phyloP scores from a whole-genome alignment of 2,888 invertebrate genomes.

The Drosophila antonietae region DNA sequence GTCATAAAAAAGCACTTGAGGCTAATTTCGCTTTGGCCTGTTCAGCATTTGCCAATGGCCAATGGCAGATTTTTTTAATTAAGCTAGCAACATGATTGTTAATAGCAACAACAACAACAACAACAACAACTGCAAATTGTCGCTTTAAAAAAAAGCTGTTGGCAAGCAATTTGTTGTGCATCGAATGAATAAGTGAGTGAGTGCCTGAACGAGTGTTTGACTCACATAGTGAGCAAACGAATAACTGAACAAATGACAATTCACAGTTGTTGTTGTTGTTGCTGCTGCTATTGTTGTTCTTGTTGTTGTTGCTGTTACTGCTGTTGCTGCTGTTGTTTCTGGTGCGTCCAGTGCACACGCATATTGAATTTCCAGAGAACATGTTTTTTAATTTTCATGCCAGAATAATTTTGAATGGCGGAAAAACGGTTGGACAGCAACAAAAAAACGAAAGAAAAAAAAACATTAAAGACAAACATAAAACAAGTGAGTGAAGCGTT shows the following conservation, averaged over 20 bases:
- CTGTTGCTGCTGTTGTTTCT: conserved; percentile 19
- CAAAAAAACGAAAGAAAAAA: conserved; percentile 11
- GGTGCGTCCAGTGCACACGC: conserved; percentile 59
- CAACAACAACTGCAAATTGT: conserved; percentile 33
- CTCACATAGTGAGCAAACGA: conserved; percentile 41
- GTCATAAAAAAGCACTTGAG: conserved; percentile 66
- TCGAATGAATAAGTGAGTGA: conserved; percentile 50
- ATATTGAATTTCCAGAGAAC: conserved; percentile 75
- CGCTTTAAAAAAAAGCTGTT: conserved; percentile 47
- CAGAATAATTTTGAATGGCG: conserved; percentile 72
- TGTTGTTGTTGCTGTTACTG: neutral
- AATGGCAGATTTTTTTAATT: conserved; percentile 65
- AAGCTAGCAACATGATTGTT: conserved; percentile 57
- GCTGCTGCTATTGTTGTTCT: conserved; percentile 5
- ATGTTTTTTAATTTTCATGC: conserved; percentile 77
- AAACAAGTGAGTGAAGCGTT: conserved; percentile 12
- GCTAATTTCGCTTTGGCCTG: conserved; percentile 69
- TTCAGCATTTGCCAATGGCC: conserved; percentile 37
- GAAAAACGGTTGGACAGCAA: conserved; percentile 55
- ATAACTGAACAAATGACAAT: conserved; percentile 50
- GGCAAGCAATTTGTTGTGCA: conserved; percentile 63
- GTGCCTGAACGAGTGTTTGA: conserved; percentile 29
- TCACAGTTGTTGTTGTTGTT: conserved; percentile 7
- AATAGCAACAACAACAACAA: conserved; percentile 40
- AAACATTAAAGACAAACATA: conserved; percentile 39